phyloP scores from a whole-genome alignment of 2,888 invertebrate species.

The Agrotis clavis region DNA sequence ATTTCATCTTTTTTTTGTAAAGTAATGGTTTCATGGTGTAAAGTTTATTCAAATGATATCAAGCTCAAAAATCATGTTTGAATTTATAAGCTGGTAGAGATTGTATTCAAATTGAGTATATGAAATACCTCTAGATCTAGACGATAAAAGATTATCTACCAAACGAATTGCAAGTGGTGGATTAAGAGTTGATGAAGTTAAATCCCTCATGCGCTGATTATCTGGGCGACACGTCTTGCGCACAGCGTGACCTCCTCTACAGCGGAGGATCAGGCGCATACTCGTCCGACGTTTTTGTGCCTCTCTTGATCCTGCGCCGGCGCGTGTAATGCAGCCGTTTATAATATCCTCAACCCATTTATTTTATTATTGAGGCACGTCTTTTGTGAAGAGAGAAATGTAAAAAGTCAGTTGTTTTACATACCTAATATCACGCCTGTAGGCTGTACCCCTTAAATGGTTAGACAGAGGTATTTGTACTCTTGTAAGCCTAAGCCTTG shows the following conservation, averaged over 20 bases:
- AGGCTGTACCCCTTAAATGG: too few species aligned
- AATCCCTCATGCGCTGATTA: too few species aligned
- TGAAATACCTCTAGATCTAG: background rate
- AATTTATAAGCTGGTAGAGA: background rate
- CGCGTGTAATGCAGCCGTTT: conserved; percentile 38
- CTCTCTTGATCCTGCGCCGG: conserved; percentile 5
- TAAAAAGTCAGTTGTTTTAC: too few species aligned
- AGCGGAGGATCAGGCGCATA: background rate
- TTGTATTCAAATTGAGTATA: background rate
- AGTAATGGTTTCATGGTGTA: background rate
- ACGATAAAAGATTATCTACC: too few species aligned
- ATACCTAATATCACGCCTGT: too few species aligned
- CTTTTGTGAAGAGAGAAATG: background rate
- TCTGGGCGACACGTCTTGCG: background rate
- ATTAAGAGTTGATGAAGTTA: too few species aligned
- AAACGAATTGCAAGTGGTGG: background rate
- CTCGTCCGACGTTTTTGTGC: conserved; percentile 20
- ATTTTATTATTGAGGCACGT: conserved; percentile 4
- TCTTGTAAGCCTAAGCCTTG: too few species aligned
- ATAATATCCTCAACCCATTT: conserved; percentile 18
- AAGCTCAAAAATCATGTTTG: background rate
- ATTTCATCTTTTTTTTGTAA: conserved; percentile 6
- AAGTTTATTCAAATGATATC: background rate
- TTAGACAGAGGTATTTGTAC: too few species aligned
- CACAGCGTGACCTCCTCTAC: conserved; percentile 4